Evolutionary conservation across 1,140 invertebrate species (phyloP).

Genomic region (Drosophila baimaii): DNA sequence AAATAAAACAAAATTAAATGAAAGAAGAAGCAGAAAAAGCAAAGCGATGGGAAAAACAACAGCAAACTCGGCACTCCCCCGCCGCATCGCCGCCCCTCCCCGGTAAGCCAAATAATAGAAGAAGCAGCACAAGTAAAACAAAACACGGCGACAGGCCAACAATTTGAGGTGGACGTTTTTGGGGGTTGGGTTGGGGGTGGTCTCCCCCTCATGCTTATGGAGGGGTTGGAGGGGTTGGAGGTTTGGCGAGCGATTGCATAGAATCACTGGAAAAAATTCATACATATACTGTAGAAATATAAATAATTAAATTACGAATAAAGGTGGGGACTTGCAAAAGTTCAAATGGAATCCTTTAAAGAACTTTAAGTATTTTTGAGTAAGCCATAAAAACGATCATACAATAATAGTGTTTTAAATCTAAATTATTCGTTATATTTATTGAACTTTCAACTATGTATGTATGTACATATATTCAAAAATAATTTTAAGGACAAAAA

Average conservation of each 20-base stretch:
- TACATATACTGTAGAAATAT: not conserved
- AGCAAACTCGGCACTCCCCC: slow-evolving; percentile 38
- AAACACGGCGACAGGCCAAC: slow-evolving; percentile 59
- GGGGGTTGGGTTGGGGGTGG: not conserved
- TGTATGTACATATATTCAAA: too few species aligned
- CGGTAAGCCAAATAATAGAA: slow-evolving; percentile 27
- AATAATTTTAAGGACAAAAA: too few species aligned
- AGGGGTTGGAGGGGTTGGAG: not conserved
- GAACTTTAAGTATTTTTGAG: too few species aligned
- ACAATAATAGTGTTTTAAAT: too few species aligned
- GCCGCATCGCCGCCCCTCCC: not conserved
- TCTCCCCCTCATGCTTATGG: not conserved
- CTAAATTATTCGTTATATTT: too few species aligned
- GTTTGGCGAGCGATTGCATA: slow-evolving; percentile 7
- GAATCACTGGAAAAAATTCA: not conserved
- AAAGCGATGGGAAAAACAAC: slow-evolving; percentile 39
- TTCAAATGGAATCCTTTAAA: too few species aligned
- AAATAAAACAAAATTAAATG: slow-evolving; percentile 66
- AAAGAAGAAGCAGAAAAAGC: slow-evolving; percentile 36
- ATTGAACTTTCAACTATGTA: too few species aligned
- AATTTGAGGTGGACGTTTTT: slow-evolving; percentile 48
- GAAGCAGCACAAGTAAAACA: slow-evolving; percentile 70
- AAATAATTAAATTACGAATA: not conserved
- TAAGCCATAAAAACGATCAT: too few species aligned
- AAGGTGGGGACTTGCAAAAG: too few species aligned